Base-by-base conservation (phyloP, 2,888 invertebrate species). In the Lasioglossum morio region DNA sequence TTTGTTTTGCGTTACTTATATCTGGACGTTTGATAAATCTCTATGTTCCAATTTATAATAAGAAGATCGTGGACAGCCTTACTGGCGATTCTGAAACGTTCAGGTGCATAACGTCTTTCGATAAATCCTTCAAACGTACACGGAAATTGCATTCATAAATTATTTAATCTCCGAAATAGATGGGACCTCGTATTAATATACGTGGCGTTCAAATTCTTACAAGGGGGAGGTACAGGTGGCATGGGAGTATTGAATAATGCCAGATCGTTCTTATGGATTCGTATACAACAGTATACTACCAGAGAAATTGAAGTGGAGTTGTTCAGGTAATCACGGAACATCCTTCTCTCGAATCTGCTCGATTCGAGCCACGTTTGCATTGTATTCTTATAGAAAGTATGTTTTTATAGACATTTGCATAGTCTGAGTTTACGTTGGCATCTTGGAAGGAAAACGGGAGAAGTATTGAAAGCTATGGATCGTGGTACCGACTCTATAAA, bases 401-500 rank as follows among this genome's bases (percentile, higher is more conserved):
- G 79, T 96, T 96, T 86, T 30, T 99, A 98, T 95, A 96, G 97
- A 72, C 99, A 99, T 95, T 96, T 99, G 27, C 99, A 99, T 95
- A 96, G 97, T 82, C 95, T 99, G 79, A 99, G 99, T 7, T 96
- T 99, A 75, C 96, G 98, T 40, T 99, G 99, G 99, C 99, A 99
- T 95, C 96, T 99, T 57, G 97, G 97, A 2, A 96, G 99, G 19
- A 99, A 99, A 96, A 99, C 99, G 0, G 99, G 99, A 2, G 99
- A 99, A 96, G 99, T 99, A 0, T 96, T 99, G 2, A 96, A 99
- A 57, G 97, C 99, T 0, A 99, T 99, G 98, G 99, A 99, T 95
- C 96, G 99, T 86, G 99, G 99, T 89, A 99, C 99, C 0, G 98
- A 98, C 92, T 99, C 99, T 79, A 98, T 99, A 91, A 99, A 99